A percentile compares a stretch with the other conserved stretches of the same genome.
Conservation (phyloP, 1,140 invertebrate species). For the Idris sp. region DNA sequence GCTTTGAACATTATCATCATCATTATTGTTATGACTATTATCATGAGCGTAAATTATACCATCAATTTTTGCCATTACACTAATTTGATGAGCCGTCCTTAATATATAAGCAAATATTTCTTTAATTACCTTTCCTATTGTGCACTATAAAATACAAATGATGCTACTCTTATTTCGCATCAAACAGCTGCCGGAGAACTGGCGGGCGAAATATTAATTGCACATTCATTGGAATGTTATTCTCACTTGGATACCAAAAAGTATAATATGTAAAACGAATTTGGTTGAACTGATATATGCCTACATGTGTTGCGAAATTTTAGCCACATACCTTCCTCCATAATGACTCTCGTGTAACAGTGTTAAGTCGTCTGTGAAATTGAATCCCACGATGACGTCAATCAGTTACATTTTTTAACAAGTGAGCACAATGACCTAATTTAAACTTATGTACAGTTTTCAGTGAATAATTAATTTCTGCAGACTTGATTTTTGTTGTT, state of each 20-base stretch:
- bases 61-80: conserved; percentile 23
- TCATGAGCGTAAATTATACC: conserved; percentile 49
- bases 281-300: not conserved
- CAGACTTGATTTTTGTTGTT: no score
- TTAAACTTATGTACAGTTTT: not conserved
- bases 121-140: conserved; percentile 23
- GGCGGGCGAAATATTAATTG: conserved; percentile 17
- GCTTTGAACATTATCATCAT: no score
- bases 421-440: not conserved
- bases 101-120: conserved; percentile 23
- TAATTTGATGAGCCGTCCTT: conserved; percentile 36
- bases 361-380: conserved; percentile 25
- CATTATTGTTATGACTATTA: conserved; percentile 58
- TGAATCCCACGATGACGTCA: conserved; percentile 22
- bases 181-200: not conserved
- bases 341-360: conserved; percentile 5
- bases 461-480: no score
- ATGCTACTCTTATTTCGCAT: not conserved
- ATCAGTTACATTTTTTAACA: conserved; percentile 16
- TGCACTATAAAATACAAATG: conserved; percentile 15
- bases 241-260: no score
- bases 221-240: not conserved
- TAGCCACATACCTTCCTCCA: conserved; percentile 13
- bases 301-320: conserved; percentile 20
- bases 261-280: no score